These are phyloP conservation scores for Mesitornis unicolor DNA, from an alignment of 2,113 vertebrate species.

Conservation along the genomic window DNA sequence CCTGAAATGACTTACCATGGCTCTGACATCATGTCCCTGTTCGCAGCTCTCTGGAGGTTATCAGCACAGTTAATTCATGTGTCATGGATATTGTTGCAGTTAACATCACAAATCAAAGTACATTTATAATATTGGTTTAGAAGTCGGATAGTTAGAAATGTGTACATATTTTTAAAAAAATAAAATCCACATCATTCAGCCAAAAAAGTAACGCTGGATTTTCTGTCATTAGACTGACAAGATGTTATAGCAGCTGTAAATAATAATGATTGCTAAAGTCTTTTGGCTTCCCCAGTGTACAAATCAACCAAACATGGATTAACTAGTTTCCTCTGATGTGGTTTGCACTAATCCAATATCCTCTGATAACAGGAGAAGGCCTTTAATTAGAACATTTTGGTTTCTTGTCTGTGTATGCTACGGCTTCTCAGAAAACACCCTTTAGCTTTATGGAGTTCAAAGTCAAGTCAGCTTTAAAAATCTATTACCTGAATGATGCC, in stretches of 20 bases:
- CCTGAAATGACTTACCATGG: neutral
- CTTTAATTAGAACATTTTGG: neutral
- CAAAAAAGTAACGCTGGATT: neutral
- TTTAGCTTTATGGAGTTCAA: neutral
- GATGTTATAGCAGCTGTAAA: slow-evolving; percentile 28
- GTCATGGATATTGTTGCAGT: neutral
- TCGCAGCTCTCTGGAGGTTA: neutral
- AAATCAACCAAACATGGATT: slow-evolving; percentile 34
- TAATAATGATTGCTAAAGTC: slow-evolving; percentile 40
- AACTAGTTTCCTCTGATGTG: slow-evolving; percentile 40
- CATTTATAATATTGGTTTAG: neutral
- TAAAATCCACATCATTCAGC: neutral
- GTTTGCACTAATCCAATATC: slow-evolving; percentile 22
- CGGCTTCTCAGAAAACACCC: neutral
- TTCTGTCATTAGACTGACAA: slow-evolving; percentile 37
- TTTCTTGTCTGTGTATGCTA: neutral
- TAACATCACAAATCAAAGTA: neutral
- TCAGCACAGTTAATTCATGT: neutral
- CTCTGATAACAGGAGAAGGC: slow-evolving; percentile 3
- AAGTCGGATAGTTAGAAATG: neutral
- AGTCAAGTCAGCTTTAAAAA: neutral
- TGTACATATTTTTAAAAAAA: neutral
- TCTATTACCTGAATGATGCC: neutral
- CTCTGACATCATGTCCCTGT: neutral
- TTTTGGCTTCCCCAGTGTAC: neutral